phyloP scores from a whole-genome alignment of 1,140 invertebrate genomes.

The Probaryconus sp. region DNA sequence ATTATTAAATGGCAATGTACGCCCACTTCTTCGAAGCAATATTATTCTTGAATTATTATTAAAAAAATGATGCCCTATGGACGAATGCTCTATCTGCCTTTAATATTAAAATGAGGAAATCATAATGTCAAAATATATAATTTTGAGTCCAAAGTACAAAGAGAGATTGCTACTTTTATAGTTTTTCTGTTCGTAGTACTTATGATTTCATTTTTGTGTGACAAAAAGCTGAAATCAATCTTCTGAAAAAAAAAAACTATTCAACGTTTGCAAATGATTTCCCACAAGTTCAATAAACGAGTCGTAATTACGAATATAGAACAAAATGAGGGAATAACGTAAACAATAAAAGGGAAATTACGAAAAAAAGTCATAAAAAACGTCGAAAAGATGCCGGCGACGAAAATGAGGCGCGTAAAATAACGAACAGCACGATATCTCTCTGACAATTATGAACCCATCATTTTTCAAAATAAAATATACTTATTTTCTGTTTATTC shows the following conservation, averaged over 20 bases:
- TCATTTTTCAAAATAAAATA: not conserved
- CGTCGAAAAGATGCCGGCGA: not conserved
- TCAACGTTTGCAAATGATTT: no score
- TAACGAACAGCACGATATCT: not conserved
- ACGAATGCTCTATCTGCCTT: no score
- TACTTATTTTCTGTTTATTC: conserved; percentile 10
- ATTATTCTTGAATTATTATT: no score
- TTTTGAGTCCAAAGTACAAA: no score
- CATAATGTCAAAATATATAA: no score
- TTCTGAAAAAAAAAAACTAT: no score
- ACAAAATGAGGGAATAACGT: not conserved
- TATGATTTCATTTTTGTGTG: no score
- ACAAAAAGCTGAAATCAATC: no score
- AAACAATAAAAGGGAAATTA: not conserved
- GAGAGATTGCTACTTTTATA: no score
- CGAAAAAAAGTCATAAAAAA: not conserved
- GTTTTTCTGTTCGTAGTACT: no score
- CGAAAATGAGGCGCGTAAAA: not conserved
- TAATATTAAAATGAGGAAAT: no score
- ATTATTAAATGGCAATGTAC: conserved; percentile 34
- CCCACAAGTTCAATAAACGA: not conserved
- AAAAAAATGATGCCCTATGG: no score
- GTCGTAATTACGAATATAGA: not conserved
- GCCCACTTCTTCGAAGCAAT: not conserved
- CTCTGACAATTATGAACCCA: not conserved